Evolutionary conservation across 2,888 invertebrate species (phyloP).

Genomic region (Mimas tiliae): DNA sequence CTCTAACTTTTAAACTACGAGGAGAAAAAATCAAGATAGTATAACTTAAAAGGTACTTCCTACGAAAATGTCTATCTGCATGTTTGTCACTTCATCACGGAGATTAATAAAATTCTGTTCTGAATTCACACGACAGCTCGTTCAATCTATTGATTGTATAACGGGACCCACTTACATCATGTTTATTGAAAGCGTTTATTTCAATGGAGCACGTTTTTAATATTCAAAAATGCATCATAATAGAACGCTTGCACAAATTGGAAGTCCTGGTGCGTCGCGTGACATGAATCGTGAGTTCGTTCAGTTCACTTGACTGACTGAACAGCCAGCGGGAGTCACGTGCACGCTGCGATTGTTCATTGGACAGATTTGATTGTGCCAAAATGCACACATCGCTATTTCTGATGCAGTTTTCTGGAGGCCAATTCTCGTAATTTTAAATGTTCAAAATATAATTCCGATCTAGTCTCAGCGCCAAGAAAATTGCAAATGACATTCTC

Average conservation of each 20-base stretch:
- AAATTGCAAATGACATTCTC: too few species aligned
- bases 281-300: conserved; percentile 25
- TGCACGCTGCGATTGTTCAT: conserved; percentile 31
- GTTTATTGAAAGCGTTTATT: conserved; percentile 20
- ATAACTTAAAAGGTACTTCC: too few species aligned
- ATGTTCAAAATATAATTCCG: too few species aligned
- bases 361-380: conserved; percentile 18
- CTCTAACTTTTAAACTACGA: too few species aligned
- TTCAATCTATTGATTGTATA: neutral
- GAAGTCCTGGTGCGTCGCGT: conserved; percentile 33
- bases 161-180: neutral
- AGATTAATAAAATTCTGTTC: neutral
- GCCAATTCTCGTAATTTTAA: too few species aligned
- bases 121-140: neutral
- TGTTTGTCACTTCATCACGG: neutral
- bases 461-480: too few species aligned
- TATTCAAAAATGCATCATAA: conserved; percentile 34
- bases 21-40: too few species aligned
- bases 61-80: too few species aligned
- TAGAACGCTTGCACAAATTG: conserved; percentile 42
- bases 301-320: conserved; percentile 22
- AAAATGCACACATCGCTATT: neutral
- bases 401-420: neutral
- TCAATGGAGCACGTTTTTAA: conserved; percentile 26
- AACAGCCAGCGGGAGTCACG: conserved; percentile 30